Conservation (phyloP, 92 coral and sea anemone species). For the Epizoanthus scotinus region DNA sequence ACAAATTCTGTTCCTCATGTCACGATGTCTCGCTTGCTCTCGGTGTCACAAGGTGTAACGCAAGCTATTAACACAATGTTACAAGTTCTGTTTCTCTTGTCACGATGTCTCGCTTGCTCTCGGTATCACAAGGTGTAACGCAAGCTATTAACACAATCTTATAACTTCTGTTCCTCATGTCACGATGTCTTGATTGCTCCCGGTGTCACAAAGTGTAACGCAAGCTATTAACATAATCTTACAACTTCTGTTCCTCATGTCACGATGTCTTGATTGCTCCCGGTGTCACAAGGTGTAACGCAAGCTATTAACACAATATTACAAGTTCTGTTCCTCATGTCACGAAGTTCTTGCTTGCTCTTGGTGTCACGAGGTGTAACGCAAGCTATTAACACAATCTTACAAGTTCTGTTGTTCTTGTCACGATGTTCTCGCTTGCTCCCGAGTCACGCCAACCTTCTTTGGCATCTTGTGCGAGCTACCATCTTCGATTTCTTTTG, state of each 20-base stretch:
- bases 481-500: slow-evolving; percentile 93
- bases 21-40: too few species aligned
- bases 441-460: slow-evolving; percentile 89
- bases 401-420: background rate
- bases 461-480: slow-evolving; percentile 95
- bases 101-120: too few species aligned
- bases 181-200: too few species aligned
- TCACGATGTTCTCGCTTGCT: slow-evolving; percentile 80
- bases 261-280: slow-evolving; percentile 78
- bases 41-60: too few species aligned
- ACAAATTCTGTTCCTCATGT: too few species aligned
- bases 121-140: too few species aligned
- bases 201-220: background rate
- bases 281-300: slow-evolving; percentile 60
- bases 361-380: slow-evolving; percentile 62
- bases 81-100: too few species aligned
- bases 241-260: background rate
- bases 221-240: background rate
- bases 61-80: too few species aligned
- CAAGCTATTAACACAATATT: too few species aligned
- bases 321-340: background rate
- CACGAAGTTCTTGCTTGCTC: slow-evolving; percentile 80
- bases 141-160: too few species aligned
- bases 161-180: too few species aligned
- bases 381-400: too few species aligned